Percentiles rank a stretch among this genome's conserved stretches.
Conservation (phyloP, 1,140 invertebrate genomes). For the Lerema accius region DNA sequence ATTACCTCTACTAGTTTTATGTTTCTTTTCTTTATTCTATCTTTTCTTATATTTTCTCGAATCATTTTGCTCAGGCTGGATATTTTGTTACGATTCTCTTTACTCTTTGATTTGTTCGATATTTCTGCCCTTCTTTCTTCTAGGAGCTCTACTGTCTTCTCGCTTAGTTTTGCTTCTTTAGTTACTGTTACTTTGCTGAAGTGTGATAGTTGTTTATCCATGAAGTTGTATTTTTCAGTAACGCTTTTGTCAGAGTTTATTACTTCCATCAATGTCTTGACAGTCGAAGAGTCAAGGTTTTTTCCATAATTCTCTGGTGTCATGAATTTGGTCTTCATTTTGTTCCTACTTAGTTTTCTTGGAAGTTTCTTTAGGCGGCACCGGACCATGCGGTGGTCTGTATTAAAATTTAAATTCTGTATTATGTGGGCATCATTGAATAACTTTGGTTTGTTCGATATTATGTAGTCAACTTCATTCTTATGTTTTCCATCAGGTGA, state of each 20-base stretch:
- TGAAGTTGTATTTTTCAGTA: constrained; percentile 23
- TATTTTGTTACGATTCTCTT: constrained; percentile 30
- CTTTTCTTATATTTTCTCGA: constrained; percentile 39
- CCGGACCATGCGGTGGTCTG: no score
- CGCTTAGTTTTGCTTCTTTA: constrained; percentile 17
- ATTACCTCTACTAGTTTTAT: constrained; percentile 33
- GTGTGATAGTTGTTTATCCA: constrained; percentile 20
- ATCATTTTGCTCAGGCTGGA: constrained; percentile 35
- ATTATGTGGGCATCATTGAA: no score
- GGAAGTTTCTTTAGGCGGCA: no score
- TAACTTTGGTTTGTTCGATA: no score
- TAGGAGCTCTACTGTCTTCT: constrained; percentile 34
- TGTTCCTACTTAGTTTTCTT: no score
- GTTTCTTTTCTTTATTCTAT: constrained; percentile 30
- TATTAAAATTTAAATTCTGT: no score
- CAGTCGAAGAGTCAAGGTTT: constrained; percentile 1
- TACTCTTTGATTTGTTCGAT: constrained; percentile 10
- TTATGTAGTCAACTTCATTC: no score
- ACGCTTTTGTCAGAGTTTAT: constrained; percentile 32
- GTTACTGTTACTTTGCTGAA: constrained; percentile 14
- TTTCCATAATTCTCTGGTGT: constrained; percentile 3
- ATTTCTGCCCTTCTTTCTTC: constrained; percentile 36
- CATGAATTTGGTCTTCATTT: no score
- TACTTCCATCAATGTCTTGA: constrained; percentile 19
- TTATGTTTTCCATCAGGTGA: no score